These are phyloP conservation scores for Scomber japonicus DNA, from an alignment of 2,113 vertebrate genomes.

Conservation along the genomic window DNA sequence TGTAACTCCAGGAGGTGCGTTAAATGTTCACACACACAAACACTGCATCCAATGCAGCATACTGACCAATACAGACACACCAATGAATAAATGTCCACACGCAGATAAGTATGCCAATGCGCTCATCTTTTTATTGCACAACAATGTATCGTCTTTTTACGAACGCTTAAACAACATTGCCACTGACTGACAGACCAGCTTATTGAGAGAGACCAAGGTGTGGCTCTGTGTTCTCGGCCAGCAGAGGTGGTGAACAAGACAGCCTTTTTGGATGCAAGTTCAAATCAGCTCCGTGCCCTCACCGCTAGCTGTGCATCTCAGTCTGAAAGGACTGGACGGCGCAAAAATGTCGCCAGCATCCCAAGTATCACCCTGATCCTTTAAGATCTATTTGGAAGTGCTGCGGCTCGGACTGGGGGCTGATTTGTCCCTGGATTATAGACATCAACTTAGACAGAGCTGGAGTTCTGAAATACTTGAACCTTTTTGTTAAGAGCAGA, in stretches of 20 bases:
- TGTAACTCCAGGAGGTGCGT: conserved; percentile 31
- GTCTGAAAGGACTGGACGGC: conserved; percentile 42
- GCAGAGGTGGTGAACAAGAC: conserved; percentile 77
- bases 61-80: background rate
- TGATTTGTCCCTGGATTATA: conserved; percentile 71
- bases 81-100: conserved; percentile 70
- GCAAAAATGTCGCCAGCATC: conserved; percentile 25
- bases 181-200: conserved; percentile 85
- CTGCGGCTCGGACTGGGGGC: conserved; percentile 55
- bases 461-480: conserved; percentile 58
- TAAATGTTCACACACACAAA: conserved; percentile 28
- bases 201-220: conserved; percentile 83
- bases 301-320: conserved; percentile 44
- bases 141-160: conserved; percentile 85
- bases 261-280: conserved; percentile 69
- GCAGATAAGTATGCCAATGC: conserved; percentile 86
- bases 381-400: conserved; percentile 58
- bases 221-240: conserved; percentile 77
- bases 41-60: background rate
- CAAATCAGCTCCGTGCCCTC: conserved; percentile 64
- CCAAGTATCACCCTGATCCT: conserved; percentile 33
- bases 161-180: conserved; percentile 85
- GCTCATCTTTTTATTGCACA: conserved; percentile 94
- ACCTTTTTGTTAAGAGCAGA: conserved; percentile 65
- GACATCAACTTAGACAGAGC: conserved; percentile 81